Percentiles rank a stretch among this genome's conserved stretches.
Evolutionary conservation across 23 tunicate species (phyloP).

Genomic region (Oikopleura dioica): DNA sequence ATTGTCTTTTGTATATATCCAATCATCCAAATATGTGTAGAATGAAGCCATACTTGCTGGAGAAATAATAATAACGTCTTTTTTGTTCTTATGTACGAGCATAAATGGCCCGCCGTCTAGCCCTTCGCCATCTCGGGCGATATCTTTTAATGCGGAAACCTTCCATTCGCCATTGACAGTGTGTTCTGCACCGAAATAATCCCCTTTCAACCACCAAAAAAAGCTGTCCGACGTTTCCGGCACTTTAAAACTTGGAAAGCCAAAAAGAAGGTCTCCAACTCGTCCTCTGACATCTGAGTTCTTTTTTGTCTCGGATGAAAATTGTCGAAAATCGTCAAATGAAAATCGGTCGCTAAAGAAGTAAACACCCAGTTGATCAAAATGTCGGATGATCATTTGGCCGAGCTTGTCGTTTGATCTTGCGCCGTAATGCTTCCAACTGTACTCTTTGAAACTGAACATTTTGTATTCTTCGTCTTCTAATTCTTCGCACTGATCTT

Average conservation of each 20-base stretch:
- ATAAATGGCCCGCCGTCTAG: slow-evolving; percentile 11
- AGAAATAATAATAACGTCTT: slow-evolving; percentile 1
- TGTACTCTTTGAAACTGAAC: too few relatives aligned
- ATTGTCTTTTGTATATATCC: too few relatives aligned
- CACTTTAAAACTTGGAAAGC: slow-evolving; percentile 1
- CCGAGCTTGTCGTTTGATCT: too few relatives aligned
- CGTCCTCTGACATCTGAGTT: neutral
- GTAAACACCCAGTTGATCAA: too few relatives aligned
- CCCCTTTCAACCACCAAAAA: slow-evolving; percentile 7
- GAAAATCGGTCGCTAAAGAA: neutral
- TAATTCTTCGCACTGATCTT: too few relatives aligned
- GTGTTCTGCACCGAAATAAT: neutral
- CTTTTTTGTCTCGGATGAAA: neutral
- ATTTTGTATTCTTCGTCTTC: too few relatives aligned
- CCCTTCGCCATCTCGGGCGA: neutral
- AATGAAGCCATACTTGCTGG: too few relatives aligned
- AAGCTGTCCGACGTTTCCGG: neutral
- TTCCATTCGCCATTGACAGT: neutral
- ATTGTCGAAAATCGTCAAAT: neutral
- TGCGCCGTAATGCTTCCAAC: too few relatives aligned
- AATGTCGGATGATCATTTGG: too few relatives aligned
- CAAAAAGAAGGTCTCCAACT: neutral
- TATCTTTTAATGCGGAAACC: neutral
- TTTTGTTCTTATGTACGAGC: neutral
- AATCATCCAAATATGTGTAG: too few relatives aligned